Evolutionary conservation across 2,113 vertebrate genomes (phyloP), one percentile per base, ranked within the genome.

Genomic region (Gorilla gorilla): DNA sequence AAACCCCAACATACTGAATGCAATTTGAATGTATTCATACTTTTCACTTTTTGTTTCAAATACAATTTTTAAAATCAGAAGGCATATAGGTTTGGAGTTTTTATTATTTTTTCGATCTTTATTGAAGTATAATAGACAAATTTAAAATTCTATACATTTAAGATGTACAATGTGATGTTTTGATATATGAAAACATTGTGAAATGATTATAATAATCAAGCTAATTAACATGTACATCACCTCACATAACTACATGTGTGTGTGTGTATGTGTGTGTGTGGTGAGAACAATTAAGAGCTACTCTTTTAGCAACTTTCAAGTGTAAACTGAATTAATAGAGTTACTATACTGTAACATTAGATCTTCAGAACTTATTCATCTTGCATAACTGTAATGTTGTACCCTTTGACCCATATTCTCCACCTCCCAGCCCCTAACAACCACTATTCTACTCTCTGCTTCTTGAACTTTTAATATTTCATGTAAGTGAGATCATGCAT

Each of bases 31-130:
- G 52, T 78, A 72, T 57, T 30, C 45, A 45, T 72, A 82, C 9
- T 57, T 97, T 81, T 83, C 30, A 81, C 23, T 87, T 90, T 92
- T 70, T 84, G 64, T 84, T 85, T 85, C 18, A 96, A 89, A 92
- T 59, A 1, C 73, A 93, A 40, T 55, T 55, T 64, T 52, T 92
- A 94, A 87, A 90, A 78, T 45, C 40, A 78, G 52, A 85, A 96
- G 48, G n/a, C 38, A 76, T 64, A n/a, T 1, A 84, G 13, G 13
- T 22, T 89, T 94, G 13, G 9, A 11, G 13, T 52, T 55, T 68
- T 81, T 91, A 55, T 78, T 57, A 78, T 10, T 66, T 66, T 84
- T 76, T 59, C 80, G 85, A 68, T 38, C 25, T 85, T 82, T 64
- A 78, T 11, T 59, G 18, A 90, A 27, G 13, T 57, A 76, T 48